Evolutionary conservation across 2,797 vertebrate genomes (phyloP).

Genomic region (Alosa sapidissima): DNA sequence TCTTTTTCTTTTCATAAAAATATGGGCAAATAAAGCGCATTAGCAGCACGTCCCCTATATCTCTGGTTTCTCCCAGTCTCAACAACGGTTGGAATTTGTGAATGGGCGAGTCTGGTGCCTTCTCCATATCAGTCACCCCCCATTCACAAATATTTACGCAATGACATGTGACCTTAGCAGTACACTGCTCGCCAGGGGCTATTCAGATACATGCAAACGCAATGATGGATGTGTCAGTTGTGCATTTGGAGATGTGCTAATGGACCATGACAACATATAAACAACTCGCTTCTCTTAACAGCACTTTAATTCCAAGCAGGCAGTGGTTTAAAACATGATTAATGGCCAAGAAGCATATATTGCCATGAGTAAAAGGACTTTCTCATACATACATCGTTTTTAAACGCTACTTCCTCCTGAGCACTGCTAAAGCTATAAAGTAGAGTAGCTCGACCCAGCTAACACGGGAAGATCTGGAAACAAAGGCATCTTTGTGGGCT

Average conservation of each 20-base stretch:
- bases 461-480: neutral
- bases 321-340: neutral
- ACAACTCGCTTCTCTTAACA: neutral
- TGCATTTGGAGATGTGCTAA: neutral
- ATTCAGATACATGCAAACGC: conserved; percentile 22
- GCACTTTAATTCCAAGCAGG: neutral
- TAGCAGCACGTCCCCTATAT: conserved; percentile 38
- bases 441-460: neutral
- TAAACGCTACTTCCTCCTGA: neutral
- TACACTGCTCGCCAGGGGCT: conserved; percentile 48
- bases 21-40: conserved; percentile 13
- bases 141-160: conserved; percentile 77
- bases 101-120: conserved; percentile 52
- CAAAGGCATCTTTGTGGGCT: conserved; percentile 23
- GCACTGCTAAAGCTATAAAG: conserved; percentile 17
- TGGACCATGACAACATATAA: conserved; percentile 15
- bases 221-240: conserved; percentile 6
- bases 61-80: conserved; percentile 43
- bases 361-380: neutral
- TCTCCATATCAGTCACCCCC: conserved; percentile 58
- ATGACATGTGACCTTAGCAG: conserved; percentile 65
- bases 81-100: conserved; percentile 26
- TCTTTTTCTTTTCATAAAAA: neutral
- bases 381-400: neutral
- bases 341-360: neutral